Evolutionary conservation across 2,888 invertebrate genomes (phyloP), one percentile per base, ranked within the genome.

Genomic region (Halictus ligatus): DNA sequence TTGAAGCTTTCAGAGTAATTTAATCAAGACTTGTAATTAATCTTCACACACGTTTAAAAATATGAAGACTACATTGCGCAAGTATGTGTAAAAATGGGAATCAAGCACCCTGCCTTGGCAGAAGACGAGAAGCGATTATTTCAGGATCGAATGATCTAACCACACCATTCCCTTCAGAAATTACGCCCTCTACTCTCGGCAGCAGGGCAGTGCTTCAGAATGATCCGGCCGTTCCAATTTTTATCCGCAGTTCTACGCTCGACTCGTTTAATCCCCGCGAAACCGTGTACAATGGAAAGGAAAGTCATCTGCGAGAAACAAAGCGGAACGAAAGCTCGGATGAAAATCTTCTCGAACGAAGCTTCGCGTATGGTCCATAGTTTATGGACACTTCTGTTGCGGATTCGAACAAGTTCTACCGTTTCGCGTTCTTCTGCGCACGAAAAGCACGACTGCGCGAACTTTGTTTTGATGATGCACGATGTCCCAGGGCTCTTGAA

Each of bases 201-300:
- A 3, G 29, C 3, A 8, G 2, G 15, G 29, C 8, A 29, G 29
- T 35, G 35, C 18, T 7, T 25, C 6, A 18, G 8, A 64, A 64
- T 69, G 18, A 35, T 40, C 40, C 18, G 21, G 35, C 10, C 1
- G 69, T 12, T 69, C 35, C 69, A 69, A 69, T 69, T 69, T 69
- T 40, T 69, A 69, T 69, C 40, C 69, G 21, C 40, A 40, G 21
- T 18, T 40, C 21, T 35, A 40, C 69, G 69, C 35, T 69, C 69
- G 21, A 69, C 35, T 15, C 54, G 54, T 54, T 54, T 75, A 75
- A 60, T 75, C 58, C 75, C 58, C 54, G 25, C 75, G 58, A 75
- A 75, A 40, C 35, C 54, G 75, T n/a, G 29, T 40, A 40, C 75
- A 60, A 60, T 60, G 58, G 75, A 4, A n/a, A 58, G 40, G 58